Conservation (phyloP, 2,113 vertebrate genomes). For the Periophthalmodon schlosseri region DNA sequence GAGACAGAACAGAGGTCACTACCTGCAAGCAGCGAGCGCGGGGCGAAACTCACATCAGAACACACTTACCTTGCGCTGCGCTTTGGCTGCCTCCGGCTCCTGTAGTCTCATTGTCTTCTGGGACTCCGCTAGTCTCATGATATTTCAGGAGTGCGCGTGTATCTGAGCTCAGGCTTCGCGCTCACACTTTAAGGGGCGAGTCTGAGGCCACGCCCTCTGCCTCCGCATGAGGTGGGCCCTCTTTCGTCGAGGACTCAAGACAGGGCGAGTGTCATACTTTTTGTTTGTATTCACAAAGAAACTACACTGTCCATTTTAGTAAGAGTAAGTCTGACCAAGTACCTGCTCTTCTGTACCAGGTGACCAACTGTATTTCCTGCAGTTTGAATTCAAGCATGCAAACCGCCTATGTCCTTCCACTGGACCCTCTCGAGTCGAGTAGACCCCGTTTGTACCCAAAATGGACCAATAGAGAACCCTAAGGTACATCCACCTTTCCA, state of each 20-base stretch:
- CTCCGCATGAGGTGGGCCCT: no score
- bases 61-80: not conserved
- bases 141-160: not conserved
- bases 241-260: no score
- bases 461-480: no score
- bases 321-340: no score
- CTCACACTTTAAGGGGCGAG: not conserved
- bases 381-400: no score
- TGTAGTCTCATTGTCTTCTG: not conserved
- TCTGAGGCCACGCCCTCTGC: not conserved
- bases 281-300: no score
- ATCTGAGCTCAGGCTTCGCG: not conserved
- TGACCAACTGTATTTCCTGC: not conserved
- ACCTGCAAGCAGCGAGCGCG: not conserved
- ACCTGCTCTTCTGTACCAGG: not conserved
- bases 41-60: not conserved
- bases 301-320: no score
- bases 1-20: not conserved
- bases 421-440: no score
- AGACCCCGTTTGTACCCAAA: no score
- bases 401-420: no score
- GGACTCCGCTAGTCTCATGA: not conserved
- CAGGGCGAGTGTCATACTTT: no score
- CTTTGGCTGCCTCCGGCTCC: not conserved
- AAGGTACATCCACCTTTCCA: no score